Evolutionary conservation across 2,888 invertebrate genomes (phyloP).

Genomic region (Mimumesa dahlbomi): DNA sequence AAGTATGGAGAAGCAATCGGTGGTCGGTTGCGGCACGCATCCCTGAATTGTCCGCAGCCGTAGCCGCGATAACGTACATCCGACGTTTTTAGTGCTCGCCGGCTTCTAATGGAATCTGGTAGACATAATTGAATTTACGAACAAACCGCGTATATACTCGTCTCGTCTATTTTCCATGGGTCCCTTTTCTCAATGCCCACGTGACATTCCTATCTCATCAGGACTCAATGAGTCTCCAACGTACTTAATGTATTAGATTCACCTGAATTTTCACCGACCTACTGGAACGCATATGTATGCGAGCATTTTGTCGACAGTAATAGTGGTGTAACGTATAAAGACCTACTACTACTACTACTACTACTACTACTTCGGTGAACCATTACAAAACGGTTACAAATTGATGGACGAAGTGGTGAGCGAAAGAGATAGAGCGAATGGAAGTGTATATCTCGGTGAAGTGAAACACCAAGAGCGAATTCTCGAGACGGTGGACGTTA

Average conservation of each 20-base stretch:
- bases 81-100: constrained; percentile 49
- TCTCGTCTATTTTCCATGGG: constrained; percentile 50
- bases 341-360: constrained; percentile 41
- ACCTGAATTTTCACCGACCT: constrained; percentile 27
- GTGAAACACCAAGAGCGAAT: constrained; percentile 1
- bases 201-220: constrained; percentile 53
- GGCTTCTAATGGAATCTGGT: constrained; percentile 57
- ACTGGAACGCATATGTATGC: not conserved
- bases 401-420: constrained; percentile 37
- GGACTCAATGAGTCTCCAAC: constrained; percentile 31
- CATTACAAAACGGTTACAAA: constrained; percentile 65
- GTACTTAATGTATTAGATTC: constrained; percentile 35
- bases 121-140: constrained; percentile 62
- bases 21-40: constrained; percentile 52
- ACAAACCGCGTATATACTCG: constrained; percentile 38
- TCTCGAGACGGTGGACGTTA: constrained; percentile 29
- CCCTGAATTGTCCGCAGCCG: constrained; percentile 32
- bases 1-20: constrained; percentile 19
- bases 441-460: constrained; percentile 8
- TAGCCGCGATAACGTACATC: constrained; percentile 3
- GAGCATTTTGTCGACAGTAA: constrained; percentile 62
- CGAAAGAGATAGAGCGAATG: no score
- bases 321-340: constrained; percentile 63
- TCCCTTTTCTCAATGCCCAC: constrained; percentile 32
- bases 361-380: constrained; percentile 36